Percentiles rank a stretch among this genome's conserved stretches.
phyloP scores from a whole-genome alignment of 2,797 vertebrate genomes.

The Euthynnus affinis region DNA sequence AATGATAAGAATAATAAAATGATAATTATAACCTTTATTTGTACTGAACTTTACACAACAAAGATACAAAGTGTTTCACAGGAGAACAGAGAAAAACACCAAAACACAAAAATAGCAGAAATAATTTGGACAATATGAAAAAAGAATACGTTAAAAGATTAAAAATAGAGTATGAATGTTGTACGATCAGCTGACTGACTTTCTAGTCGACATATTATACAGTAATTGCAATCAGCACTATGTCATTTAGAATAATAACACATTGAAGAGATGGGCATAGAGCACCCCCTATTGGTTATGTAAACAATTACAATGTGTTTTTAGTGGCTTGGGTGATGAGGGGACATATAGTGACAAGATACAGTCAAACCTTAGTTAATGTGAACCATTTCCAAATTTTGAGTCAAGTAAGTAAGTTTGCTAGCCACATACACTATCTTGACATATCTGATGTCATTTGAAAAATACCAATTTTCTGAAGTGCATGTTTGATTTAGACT shows the following conservation, averaged over 20 bases:
- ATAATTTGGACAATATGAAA: too few species aligned
- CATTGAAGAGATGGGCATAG: constrained; percentile 14
- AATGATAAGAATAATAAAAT: not conserved
- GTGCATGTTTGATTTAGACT: not conserved
- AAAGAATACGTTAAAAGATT: not conserved
- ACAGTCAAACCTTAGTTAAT: not conserved
- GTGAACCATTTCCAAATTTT: constrained; percentile 4
- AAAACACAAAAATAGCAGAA: too few species aligned
- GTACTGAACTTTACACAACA: too few species aligned
- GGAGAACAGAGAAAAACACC: too few species aligned
- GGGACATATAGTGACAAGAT: not conserved
- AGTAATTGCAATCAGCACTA: constrained; percentile 28
- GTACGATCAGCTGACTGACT: constrained; percentile 1
- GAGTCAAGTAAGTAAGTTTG: not conserved
- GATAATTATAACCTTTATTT: too few species aligned
- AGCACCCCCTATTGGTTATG: constrained; percentile 58
- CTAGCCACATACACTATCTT: not conserved
- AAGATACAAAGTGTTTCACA: too few species aligned
- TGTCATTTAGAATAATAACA: not conserved
- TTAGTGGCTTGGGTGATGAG: not conserved
- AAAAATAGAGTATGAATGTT: not conserved
- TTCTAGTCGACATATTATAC: constrained; percentile 26
- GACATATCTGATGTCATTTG: not conserved
- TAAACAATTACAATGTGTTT: constrained; percentile 12
- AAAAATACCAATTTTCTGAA: not conserved